Evolutionary conservation across 2,797 vertebrate species (phyloP).

Genomic region (Microctenopoma steveboyesi): DNA sequence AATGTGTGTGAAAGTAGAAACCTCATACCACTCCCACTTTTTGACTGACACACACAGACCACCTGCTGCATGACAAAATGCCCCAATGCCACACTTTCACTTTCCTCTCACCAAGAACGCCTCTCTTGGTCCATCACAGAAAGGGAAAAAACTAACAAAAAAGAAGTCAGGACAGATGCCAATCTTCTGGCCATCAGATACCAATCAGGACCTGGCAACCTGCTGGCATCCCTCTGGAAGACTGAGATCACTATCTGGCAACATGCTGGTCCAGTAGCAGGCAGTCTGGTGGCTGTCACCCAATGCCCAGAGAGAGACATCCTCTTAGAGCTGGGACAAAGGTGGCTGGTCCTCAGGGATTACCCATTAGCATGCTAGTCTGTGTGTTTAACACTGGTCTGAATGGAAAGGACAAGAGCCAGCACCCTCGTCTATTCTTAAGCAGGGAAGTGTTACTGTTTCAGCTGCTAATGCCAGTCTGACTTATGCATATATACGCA

Average conservation of each 20-base stretch:
- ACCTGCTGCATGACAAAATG: slow-evolving; percentile 74
- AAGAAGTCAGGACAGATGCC: slow-evolving; percentile 59
- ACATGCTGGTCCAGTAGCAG: slow-evolving; percentile 73
- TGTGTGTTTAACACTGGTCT: slow-evolving; percentile 83
- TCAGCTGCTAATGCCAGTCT: slow-evolving; percentile 78
- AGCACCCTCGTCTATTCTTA: slow-evolving; percentile 75
- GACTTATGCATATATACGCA: slow-evolving; percentile 74
- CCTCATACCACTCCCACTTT: slow-evolving; percentile 51
- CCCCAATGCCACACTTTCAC: slow-evolving; percentile 64
- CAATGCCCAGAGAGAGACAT: slow-evolving; percentile 80
- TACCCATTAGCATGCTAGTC: slow-evolving; percentile 84
- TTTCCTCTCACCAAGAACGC: slow-evolving; percentile 43
- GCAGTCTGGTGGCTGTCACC: slow-evolving; percentile 80
- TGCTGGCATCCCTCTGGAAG: slow-evolving; percentile 70
- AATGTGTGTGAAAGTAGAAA: slow-evolving; percentile 26
- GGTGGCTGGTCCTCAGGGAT: slow-evolving; percentile 81
- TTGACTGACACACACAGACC: slow-evolving; percentile 70
- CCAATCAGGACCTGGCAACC: slow-evolving; percentile 70
- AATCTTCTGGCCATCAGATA: slow-evolving; percentile 72
- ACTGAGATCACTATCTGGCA: slow-evolving; percentile 74
- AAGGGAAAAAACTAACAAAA: slow-evolving; percentile 52
- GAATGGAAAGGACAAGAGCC: slow-evolving; percentile 81
- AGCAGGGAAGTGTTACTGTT: slow-evolving; percentile 82
- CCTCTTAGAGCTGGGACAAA: slow-evolving; percentile 78
- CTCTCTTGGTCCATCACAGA: slow-evolving; percentile 55